phyloP scores from a whole-genome alignment of 35 echinoderm and acorn worm genomes.

The Lytechinus variegatus region DNA sequence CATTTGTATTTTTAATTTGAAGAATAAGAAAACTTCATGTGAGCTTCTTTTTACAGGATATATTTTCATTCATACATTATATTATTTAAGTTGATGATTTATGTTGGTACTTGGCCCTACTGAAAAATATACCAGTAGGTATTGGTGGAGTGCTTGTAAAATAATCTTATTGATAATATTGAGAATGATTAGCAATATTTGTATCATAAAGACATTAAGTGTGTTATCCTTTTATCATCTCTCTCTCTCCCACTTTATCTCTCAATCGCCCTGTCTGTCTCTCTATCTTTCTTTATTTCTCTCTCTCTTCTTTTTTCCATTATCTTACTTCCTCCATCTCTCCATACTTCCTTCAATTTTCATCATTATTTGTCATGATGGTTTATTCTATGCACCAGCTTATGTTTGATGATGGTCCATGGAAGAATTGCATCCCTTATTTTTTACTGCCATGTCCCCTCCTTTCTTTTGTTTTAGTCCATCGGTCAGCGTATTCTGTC shows the following conservation, averaged over 20 bases:
- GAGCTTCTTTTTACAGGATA: neutral
- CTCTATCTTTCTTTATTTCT: neutral
- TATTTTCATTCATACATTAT: neutral
- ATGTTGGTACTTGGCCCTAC: neutral
- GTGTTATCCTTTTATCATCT: neutral
- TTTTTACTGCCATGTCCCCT: neutral
- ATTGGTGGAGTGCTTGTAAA: neutral
- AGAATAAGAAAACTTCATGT: too few species aligned
- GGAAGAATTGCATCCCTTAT: neutral
- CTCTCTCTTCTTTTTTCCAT: neutral
- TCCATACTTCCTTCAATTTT: neutral
- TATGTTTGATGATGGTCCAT: slow-evolving; percentile 11
- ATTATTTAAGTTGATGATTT: neutral
- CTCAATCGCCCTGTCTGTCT: neutral
- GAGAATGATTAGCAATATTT: slow-evolving; percentile 14
- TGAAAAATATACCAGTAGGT: neutral
- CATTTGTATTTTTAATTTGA: too few species aligned
- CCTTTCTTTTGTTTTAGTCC: neutral
- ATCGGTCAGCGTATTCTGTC: neutral
- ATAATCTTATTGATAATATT: neutral
- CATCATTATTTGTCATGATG: neutral
- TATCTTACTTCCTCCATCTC: neutral
- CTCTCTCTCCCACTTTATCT: neutral
- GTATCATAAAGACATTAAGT: slow-evolving; percentile 19
- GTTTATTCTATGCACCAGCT: slow-evolving; percentile 1